phyloP scores from a whole-genome alignment of 2,888 invertebrate genomes.

The Disparrhopalites patrizii region DNA sequence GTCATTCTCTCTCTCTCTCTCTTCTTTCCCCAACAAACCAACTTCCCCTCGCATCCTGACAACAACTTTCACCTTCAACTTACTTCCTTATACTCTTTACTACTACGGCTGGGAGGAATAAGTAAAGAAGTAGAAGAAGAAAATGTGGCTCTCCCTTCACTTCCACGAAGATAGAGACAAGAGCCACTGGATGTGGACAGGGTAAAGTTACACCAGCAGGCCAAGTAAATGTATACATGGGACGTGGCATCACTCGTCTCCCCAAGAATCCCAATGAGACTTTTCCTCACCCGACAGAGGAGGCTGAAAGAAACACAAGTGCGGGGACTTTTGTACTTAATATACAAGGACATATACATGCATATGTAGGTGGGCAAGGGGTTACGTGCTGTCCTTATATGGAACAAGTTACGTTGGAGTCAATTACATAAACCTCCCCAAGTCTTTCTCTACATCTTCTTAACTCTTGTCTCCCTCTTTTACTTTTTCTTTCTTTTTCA shows the following conservation, averaged over 20 bases:
- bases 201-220: slow-evolving; percentile 18
- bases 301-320: neutral
- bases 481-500: too few species aligned
- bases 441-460: too few species aligned
- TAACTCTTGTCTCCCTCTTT: too few species aligned
- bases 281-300: neutral
- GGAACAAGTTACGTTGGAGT: too few species aligned
- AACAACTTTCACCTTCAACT: too few species aligned
- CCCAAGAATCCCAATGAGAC: slow-evolving; percentile 27
- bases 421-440: too few species aligned
- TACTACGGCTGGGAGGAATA: too few species aligned
- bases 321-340: neutral
- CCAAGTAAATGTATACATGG: too few species aligned
- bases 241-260: too few species aligned
- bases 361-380: neutral
- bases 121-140: too few species aligned
- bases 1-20: slow-evolving; percentile 1
- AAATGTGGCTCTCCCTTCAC: neutral
- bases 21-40: neutral
- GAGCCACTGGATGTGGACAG: slow-evolving; percentile 17
- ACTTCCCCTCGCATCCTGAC: neutral
- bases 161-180: neutral
- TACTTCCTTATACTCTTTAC: too few species aligned
- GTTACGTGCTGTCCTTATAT: too few species aligned
- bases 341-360: neutral